Percentiles rank a stretch among this genome's conserved stretches.
phyloP scores from a whole-genome alignment of 1,140 invertebrate species.

The Leptinotarsa undecemlineata region DNA sequence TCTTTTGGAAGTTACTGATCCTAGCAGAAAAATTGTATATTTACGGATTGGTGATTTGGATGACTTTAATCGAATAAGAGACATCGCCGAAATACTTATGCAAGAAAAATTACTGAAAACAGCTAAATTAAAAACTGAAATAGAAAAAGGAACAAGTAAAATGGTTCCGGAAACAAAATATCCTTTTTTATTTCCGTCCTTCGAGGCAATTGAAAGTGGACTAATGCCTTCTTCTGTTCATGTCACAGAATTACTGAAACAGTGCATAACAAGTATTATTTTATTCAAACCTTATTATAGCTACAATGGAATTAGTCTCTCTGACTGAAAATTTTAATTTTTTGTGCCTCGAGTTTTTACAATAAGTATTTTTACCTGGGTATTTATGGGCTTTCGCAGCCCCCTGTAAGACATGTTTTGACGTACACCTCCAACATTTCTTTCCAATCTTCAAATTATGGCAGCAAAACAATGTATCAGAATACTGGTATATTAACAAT shows the following conservation, averaged over 20 bases:
- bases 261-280: background rate
- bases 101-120: constrained; percentile 16
- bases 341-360: too few relatives aligned
- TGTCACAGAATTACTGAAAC: constrained; percentile 12
- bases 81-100: constrained; percentile 4
- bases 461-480: too few relatives aligned
- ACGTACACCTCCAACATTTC: too few relatives aligned
- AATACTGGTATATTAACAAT: too few relatives aligned
- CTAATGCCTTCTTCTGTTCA: constrained; percentile 18
- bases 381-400: too few relatives aligned
- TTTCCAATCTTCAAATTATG: too few relatives aligned
- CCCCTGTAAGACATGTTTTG: too few relatives aligned
- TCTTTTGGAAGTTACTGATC: constrained; percentile 15
- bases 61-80: background rate
- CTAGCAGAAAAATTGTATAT: background rate
- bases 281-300: constrained; percentile 23
- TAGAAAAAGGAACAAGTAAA: constrained; percentile 8
- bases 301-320: constrained; percentile 8
- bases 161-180: constrained; percentile 9
- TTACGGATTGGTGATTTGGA: constrained; percentile 5
- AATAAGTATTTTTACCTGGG: too few relatives aligned
- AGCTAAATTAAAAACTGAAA: background rate
- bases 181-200: constrained; percentile 21
- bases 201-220: constrained; percentile 17
- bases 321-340: background rate